Percentiles rank a stretch among this genome's conserved stretches.
Conservation (phyloP, 2,113 vertebrate genomes). For the Cariama cristata region DNA sequence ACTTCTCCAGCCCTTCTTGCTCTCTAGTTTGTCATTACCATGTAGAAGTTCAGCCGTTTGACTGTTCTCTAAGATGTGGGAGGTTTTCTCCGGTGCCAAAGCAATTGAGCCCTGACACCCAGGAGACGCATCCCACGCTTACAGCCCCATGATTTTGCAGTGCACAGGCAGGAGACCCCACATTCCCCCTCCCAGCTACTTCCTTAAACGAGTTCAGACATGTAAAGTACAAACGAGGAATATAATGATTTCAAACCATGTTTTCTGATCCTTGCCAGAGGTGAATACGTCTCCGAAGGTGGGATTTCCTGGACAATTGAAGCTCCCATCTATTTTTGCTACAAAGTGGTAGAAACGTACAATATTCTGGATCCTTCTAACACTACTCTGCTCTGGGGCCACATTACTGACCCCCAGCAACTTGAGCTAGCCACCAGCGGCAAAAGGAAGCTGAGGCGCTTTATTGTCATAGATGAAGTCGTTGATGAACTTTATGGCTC, state of each 20-base stretch:
- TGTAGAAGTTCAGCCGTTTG: not conserved
- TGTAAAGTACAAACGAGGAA: not conserved
- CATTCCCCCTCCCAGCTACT: not conserved
- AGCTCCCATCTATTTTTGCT: conserved; percentile 81
- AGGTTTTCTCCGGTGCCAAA: not conserved
- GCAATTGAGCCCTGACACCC: not conserved
- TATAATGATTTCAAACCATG: not conserved
- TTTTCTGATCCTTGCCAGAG: conserved; percentile 68
- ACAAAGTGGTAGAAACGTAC: conserved; percentile 79
- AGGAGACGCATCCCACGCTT: not conserved
- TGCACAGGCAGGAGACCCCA: not conserved
- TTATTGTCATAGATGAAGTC: conserved; percentile 80
- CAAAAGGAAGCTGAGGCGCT: conserved; percentile 76
- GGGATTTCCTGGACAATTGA: conserved; percentile 81
- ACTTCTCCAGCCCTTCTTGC: not conserved
- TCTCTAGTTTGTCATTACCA: not conserved
- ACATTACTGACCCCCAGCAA: conserved; percentile 75
- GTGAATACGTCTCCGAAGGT: conserved; percentile 66
- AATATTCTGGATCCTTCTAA: conserved; percentile 80
- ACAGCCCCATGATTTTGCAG: not conserved
- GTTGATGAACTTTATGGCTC: conserved; percentile 80
- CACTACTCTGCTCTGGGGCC: conserved; percentile 79
- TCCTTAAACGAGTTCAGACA: not conserved
- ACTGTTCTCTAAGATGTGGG: not conserved
- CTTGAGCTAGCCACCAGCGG: conserved; percentile 41